These are phyloP conservation scores for Drosophila fulvimacula DNA, from an alignment of 2,888 invertebrate genomes.

Conservation along the genomic window DNA sequence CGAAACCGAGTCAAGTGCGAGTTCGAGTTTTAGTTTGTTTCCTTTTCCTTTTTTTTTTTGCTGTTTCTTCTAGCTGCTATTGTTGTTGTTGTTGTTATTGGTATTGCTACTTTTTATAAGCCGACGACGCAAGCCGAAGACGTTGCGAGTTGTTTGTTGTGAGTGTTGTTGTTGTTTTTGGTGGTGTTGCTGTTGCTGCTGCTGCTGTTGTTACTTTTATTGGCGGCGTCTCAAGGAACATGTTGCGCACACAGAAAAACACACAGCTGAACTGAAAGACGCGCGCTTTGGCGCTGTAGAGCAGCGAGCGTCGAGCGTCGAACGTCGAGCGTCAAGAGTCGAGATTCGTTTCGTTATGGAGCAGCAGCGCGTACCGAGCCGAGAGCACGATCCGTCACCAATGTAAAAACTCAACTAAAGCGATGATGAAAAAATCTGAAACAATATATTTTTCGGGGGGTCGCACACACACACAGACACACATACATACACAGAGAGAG, in stretches of 20 bases:
- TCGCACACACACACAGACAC: constrained; percentile 65
- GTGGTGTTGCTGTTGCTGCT: constrained; percentile 23
- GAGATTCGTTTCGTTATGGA: constrained; percentile 50
- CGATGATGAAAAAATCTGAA: constrained; percentile 85
- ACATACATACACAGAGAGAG: constrained; percentile 42
- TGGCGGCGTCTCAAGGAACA: constrained; percentile 76
- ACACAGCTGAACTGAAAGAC: constrained; percentile 72
- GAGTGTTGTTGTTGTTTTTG: constrained; percentile 20
- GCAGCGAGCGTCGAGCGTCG: constrained; percentile 34
- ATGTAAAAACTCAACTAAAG: constrained; percentile 86
- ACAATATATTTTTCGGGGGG: constrained; percentile 85
- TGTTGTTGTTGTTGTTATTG: constrained; percentile 35
- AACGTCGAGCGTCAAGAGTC: constrained; percentile 39
- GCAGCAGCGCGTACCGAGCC: constrained; percentile 73
- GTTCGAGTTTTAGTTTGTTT: constrained; percentile 44
- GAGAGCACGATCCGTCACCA: constrained; percentile 85
- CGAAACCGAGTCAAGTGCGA: constrained; percentile 66
- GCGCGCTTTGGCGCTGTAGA: constrained; percentile 54
- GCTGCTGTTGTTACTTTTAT: constrained; percentile 62
- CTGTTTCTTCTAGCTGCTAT: constrained; percentile 32
- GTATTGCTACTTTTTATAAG: constrained; percentile 60
- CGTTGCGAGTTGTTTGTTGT: constrained; percentile 62
- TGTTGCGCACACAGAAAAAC: constrained; percentile 79
- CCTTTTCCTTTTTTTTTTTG: constrained; percentile 7
- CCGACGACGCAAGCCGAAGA: constrained; percentile 59